A percentile compares a stretch with the other conserved stretches of the same genome.
Conservation (phyloP, 2,888 invertebrate species). For the Hydrotaea diabolus region DNA sequence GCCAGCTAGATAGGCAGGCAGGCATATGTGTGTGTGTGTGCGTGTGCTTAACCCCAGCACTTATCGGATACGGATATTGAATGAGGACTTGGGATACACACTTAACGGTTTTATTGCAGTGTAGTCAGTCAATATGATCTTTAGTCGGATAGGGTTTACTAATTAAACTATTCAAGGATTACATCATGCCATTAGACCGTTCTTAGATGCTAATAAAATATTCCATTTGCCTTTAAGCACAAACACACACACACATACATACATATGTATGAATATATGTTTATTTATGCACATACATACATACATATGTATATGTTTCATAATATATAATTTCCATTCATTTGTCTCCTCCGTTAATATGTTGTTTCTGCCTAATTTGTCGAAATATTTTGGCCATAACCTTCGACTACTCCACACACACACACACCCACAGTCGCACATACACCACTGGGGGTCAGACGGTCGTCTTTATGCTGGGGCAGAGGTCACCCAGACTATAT, state of each 20-base stretch:
- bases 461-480: too few relatives aligned
- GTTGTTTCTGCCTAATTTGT: constrained; percentile 55
- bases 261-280: too few relatives aligned
- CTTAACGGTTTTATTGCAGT: neutral
- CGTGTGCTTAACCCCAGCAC: neutral
- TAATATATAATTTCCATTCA: constrained; percentile 19
- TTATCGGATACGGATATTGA: neutral
- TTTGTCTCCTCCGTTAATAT: constrained; percentile 45
- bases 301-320: too few relatives aligned
- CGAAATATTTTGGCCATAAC: constrained; percentile 47
- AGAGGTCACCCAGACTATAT: constrained; percentile 29
- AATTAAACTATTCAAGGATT: neutral
- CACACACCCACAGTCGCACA: constrained; percentile 1
- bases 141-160: neutral
- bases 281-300: too few relatives aligned
- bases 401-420: constrained; percentile 4
- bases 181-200: neutral
- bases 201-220: neutral
- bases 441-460: too few relatives aligned
- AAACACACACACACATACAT: too few relatives aligned
- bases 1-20: too few relatives aligned
- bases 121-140: constrained; percentile 3
- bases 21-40: too few relatives aligned
- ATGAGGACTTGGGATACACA: neutral
- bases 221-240: neutral